Base-by-base conservation (phyloP, 2,113 vertebrate genomes). In the Pygoscelis adeliae region DNA sequence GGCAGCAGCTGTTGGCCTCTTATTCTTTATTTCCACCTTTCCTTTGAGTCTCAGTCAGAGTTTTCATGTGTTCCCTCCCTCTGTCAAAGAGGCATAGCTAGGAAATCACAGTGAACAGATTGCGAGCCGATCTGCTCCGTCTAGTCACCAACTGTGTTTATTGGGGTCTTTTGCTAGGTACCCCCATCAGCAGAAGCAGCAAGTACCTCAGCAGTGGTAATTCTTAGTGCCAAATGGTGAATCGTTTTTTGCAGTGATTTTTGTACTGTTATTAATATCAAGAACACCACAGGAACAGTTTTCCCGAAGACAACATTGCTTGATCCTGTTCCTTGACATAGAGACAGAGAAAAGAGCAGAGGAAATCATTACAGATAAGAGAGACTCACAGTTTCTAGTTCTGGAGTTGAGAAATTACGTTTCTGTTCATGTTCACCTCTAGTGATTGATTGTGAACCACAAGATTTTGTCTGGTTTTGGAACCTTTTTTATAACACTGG, bases 101-200 rank as follows among this genome's bases (percentile, higher is more conserved):
- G 47, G 50, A 92, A 80, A 56, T 30, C 40, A 23, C 65, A 49
- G 26, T 6, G 17, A 49, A 20, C 20, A 40, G 32, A 11, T 47
- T 69, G 56, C 0, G 8, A 81, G 12, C 30, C 2, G 7, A 44
- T 55, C 29, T 67, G 16, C n/a, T 59, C 27, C 2, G 0, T 52
- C 7, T 14, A 30, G 17, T 46, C 2, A 0, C 16, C 84, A 42
- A 4, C 10, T 21, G 1, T 40, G 32, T 61, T 58, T 50, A 8
- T 3, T 65, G 38, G 40, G 29, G 22, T 72, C 58, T 63, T 79
- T 30, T 53, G 10, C 63, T 83, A 49, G 16, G 18, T 78, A 30
- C 22, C 27, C 30, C 46, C 16, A 62, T 7, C 63, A 83, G 40
- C 18, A 77, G 63, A 86, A 89, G 36, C 46, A 66, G 36, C 36